phyloP scores from a whole-genome alignment of 2,888 invertebrate species.

The Napeogenes inachia region DNA sequence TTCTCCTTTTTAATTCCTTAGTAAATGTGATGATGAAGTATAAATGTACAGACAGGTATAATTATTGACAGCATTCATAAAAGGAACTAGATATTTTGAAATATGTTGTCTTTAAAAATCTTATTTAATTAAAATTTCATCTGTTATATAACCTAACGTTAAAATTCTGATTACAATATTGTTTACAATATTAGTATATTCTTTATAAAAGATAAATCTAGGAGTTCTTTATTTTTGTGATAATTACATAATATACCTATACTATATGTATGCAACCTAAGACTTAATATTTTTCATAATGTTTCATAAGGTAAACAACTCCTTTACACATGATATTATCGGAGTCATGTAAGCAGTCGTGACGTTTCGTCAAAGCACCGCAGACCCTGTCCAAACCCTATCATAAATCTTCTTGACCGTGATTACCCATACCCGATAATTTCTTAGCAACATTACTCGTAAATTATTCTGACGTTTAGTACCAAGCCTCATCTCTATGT shows the following conservation, averaged over 20 bases:
- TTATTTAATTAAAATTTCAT: no score
- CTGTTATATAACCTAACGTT: no score
- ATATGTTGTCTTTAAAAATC: no score
- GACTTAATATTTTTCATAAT: not conserved
- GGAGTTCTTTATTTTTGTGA: no score
- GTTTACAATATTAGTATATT: no score
- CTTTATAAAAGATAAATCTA: no score
- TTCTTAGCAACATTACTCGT: slow-evolving; percentile 20
- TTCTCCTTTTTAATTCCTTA: not conserved
- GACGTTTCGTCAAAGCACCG: not conserved
- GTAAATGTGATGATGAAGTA: not conserved
- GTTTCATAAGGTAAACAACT: not conserved
- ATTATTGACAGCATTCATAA: no score
- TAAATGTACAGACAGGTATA: no score
- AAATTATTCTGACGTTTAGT: slow-evolving; percentile 23
- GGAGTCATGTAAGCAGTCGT: not conserved
- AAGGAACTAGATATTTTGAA: no score
- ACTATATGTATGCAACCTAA: no score
- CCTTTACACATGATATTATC: not conserved
- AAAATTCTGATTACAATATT: no score
- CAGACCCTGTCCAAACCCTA: not conserved
- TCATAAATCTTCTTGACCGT: slow-evolving; percentile 20
- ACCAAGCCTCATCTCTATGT: not conserved
- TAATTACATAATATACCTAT: no score
- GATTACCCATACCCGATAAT: slow-evolving; percentile 15